Conservation (phyloP, 2,888 invertebrate genomes). For the Drepanosiphum platanoidis region DNA sequence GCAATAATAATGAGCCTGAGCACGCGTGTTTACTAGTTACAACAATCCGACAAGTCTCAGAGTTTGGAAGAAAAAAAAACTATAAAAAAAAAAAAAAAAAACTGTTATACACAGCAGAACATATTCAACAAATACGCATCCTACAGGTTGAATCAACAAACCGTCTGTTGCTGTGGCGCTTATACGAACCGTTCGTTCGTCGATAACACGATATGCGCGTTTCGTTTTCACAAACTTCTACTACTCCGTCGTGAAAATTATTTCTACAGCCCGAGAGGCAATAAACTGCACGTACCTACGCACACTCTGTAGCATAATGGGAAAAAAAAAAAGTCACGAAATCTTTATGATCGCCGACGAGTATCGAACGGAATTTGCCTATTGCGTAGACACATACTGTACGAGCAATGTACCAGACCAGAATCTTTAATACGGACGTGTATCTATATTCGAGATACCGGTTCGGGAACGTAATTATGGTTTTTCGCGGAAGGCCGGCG, state of each 20-base stretch:
- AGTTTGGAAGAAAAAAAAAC: not conserved
- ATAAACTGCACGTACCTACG: not conserved
- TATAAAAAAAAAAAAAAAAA: not conserved
- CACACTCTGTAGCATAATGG: not conserved
- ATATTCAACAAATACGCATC: conserved; percentile 36
- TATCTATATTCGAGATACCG: too few species aligned
- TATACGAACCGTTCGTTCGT: not conserved
- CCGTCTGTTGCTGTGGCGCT: not conserved
- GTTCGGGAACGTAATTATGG: too few species aligned
- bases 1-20: not conserved
- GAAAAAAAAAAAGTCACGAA: not conserved
- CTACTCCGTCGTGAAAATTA: not conserved
- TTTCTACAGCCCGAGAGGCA: not conserved
- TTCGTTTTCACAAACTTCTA: not conserved
- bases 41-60: not conserved
- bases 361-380: too few species aligned
- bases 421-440: too few species aligned
- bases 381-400: too few species aligned
- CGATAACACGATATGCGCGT: not conserved
- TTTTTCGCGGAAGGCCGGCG: too few species aligned
- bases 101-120: not conserved
- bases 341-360: not conserved
- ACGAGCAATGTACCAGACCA: too few species aligned
- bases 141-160: conserved; percentile 32
- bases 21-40: not conserved